These are phyloP conservation scores for Synergus itoensis DNA, from an alignment of 2,888 invertebrate genomes.

Conservation along the genomic window DNA sequence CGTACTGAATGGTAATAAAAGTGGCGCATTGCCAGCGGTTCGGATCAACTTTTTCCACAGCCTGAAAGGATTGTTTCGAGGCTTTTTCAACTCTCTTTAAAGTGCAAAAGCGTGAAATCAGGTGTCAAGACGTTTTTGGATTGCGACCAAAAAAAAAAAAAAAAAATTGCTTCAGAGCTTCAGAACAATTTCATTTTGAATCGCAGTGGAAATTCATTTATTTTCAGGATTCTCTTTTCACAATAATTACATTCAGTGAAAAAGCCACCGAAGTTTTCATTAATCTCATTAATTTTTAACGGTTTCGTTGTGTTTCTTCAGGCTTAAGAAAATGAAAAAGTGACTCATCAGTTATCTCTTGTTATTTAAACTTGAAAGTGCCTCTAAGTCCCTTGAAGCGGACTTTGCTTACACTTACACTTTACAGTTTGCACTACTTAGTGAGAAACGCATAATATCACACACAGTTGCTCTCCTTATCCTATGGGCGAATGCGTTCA, in stretches of 20 bases:
- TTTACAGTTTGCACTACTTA: not conserved
- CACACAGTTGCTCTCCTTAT: constrained; percentile 44
- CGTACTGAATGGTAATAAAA: constrained; percentile 26
- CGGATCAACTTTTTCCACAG: not conserved
- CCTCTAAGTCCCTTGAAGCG: not conserved
- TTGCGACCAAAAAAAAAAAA: not conserved
- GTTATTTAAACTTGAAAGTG: not conserved
- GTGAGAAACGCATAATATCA: not conserved
- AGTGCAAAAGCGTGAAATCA: constrained; percentile 8
- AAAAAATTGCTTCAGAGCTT: not conserved
- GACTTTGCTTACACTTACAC: not conserved
- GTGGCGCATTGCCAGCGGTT: constrained; percentile 25
- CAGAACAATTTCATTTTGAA: not conserved
- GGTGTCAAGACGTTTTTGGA: not conserved
- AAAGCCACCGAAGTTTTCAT: too few relatives aligned
- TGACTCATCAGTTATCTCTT: not conserved
- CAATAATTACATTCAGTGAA: too few relatives aligned
- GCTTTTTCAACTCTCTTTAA: constrained; percentile 1
- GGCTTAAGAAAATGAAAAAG: too few relatives aligned
- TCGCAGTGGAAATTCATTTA: not conserved
- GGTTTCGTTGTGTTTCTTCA: too few relatives aligned
- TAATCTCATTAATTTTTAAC: too few relatives aligned
- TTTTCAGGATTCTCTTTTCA: too few relatives aligned
- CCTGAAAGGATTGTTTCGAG: constrained; percentile 16
- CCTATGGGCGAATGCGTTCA: constrained; percentile 54